Conservation (phyloP, 1,140 invertebrate species). For the Caenorhabditis elegans region DNA sequence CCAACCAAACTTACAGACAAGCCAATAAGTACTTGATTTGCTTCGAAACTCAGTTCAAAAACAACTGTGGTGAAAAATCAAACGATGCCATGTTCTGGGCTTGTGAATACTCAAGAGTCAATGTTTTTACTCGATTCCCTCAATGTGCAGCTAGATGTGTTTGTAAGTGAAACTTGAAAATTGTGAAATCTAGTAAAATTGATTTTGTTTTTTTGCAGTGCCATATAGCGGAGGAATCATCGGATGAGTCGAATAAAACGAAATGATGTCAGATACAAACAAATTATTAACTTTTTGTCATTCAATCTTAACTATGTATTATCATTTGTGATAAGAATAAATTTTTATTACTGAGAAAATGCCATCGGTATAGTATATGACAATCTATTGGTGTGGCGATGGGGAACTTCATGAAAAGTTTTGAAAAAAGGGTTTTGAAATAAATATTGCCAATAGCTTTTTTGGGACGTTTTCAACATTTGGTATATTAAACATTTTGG, state of each 20-base stretch:
- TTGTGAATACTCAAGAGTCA: slow-evolving; percentile 47
- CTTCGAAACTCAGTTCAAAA: slow-evolving; percentile 32
- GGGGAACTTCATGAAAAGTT: no score
- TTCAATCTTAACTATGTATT: slow-evolving; percentile 17
- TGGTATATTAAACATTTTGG: no score
- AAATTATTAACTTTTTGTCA: slow-evolving; percentile 12
- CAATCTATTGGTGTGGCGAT: no score
- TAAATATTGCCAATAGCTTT: no score
- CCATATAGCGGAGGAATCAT: slow-evolving; percentile 38
- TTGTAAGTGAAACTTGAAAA: no score
- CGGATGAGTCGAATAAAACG: not conserved
- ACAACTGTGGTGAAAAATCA: slow-evolving; percentile 30
- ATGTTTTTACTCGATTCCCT: slow-evolving; percentile 49
- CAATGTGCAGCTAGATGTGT: slow-evolving; percentile 39
- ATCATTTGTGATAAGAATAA: slow-evolving; percentile 19
- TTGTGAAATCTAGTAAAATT: no score
- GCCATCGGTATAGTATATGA: no score
- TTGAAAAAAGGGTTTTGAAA: no score
- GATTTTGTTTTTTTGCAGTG: slow-evolving; percentile 21
- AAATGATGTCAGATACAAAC: slow-evolving; percentile 16
- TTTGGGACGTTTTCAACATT: no score
- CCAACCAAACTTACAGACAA: not conserved
- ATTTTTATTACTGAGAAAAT: not conserved
- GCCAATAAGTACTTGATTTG: slow-evolving; percentile 29
- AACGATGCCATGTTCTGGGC: slow-evolving; percentile 46